phyloP scores from a whole-genome alignment of 2,797 vertebrate species.

The Rhadinocentrus ornatus region DNA sequence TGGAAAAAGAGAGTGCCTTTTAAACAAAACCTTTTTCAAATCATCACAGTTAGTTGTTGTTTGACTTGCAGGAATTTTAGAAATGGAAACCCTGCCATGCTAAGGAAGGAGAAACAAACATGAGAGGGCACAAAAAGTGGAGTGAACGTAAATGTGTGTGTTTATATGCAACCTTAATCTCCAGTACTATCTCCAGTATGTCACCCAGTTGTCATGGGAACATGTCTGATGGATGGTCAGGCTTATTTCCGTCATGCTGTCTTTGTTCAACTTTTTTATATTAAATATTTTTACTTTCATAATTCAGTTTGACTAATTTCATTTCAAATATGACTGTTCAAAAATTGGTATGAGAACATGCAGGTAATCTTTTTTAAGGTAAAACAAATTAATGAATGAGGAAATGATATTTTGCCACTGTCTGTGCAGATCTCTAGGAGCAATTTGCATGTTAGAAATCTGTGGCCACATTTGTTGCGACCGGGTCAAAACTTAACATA shows the following conservation, averaged over 20 bases:
- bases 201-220: conserved; percentile 76
- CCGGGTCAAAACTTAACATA: no score
- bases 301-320: no score
- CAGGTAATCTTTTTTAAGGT: no score
- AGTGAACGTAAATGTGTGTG: conserved; percentile 40
- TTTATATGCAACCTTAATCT: conserved; percentile 37
- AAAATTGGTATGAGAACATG: no score
- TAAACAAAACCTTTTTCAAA: conserved; percentile 38
- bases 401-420: no score
- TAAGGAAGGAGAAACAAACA: conserved; percentile 67
- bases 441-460: no score
- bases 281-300: conserved; percentile 34
- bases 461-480: no score
- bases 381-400: no score
- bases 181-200: conserved; percentile 29
- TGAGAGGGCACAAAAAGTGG: conserved; percentile 33
- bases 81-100: conserved; percentile 61
- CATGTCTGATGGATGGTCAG: conserved; percentile 68
- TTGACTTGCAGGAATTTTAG: conserved; percentile 67
- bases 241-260: conserved; percentile 64
- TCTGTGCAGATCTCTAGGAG: no score
- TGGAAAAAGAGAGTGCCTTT: neutral
- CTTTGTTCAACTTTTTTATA: conserved; percentile 69
- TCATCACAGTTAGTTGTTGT: conserved; percentile 61
- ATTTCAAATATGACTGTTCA: no score